These are phyloP conservation scores for Euclidia mi DNA, from an alignment of 2,888 invertebrate species.

Conservation along the genomic window DNA sequence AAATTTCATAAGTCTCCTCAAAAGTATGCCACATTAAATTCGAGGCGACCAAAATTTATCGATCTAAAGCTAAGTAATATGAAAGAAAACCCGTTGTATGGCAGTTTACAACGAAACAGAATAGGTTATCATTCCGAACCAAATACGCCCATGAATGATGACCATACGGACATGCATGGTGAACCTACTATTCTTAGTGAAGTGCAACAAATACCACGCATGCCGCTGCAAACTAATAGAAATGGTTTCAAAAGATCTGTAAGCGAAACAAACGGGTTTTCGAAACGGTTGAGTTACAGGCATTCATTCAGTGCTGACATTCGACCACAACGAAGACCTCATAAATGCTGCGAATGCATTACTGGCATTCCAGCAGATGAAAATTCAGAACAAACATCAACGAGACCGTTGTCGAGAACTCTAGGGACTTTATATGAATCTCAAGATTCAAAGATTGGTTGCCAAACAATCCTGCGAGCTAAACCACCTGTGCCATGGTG, in stretches of 20 bases:
- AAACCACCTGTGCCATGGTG: constrained; percentile 96
- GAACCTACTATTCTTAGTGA: constrained; percentile 79
- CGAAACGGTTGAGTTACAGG: constrained; percentile 84
- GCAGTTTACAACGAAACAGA: constrained; percentile 81
- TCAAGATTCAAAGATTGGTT: constrained; percentile 92
- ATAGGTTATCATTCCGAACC: constrained; percentile 88
- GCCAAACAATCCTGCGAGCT: constrained; percentile 91
- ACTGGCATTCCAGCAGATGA: constrained; percentile 84
- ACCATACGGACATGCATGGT: constrained; percentile 71
- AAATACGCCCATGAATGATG: constrained; percentile 82
- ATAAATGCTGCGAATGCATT: constrained; percentile 87
- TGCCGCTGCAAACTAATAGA: constrained; percentile 83
- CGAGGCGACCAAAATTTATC: constrained; percentile 85
- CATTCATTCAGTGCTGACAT: constrained; percentile 87
- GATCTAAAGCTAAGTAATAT: constrained; percentile 75
- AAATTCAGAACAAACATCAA: constrained; percentile 66
- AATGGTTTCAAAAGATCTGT: constrained; percentile 84
- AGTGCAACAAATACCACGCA: constrained; percentile 84
- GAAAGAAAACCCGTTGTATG: constrained; percentile 79
- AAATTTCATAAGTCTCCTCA: constrained; percentile 87
- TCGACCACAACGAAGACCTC: constrained; percentile 80
- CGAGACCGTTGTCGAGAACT: constrained; percentile 79
- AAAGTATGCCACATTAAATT: constrained; percentile 86
- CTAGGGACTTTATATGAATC: constrained; percentile 86
- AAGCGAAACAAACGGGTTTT: constrained; percentile 85